A percentile compares a stretch with the other conserved stretches of the same genome.
These are phyloP conservation scores for Eretmocerus hayati DNA, from an alignment of 2,888 invertebrate species.

Conservation along the genomic window DNA sequence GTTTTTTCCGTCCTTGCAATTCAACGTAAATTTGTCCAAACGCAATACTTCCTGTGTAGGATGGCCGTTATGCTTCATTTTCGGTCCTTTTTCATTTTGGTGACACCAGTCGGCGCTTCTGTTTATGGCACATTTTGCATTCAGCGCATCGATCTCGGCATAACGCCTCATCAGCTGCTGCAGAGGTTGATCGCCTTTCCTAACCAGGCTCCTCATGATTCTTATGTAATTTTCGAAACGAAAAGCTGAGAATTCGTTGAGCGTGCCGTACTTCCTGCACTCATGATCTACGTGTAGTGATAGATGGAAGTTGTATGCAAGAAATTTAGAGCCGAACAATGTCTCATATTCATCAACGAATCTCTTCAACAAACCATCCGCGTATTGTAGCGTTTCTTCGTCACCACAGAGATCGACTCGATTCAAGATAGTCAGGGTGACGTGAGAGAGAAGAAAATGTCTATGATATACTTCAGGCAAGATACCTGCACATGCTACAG, in stretches of 20 bases:
- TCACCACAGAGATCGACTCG: neutral
- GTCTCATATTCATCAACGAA: neutral
- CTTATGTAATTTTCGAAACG: neutral
- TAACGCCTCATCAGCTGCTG: neutral
- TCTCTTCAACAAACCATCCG: neutral
- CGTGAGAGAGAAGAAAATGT: neutral
- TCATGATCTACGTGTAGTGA: neutral
- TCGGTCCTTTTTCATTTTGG: too few species aligned
- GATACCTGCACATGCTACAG: neutral
- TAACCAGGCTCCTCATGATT: neutral
- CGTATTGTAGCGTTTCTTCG: neutral
- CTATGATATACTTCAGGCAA: neutral
- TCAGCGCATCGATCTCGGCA: neutral
- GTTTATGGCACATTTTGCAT: too few species aligned
- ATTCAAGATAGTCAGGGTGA: neutral
- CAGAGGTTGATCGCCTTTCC: neutral
- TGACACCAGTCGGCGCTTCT: too few species aligned
- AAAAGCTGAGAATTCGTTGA: conserved; percentile 1
- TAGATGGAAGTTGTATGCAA: neutral
- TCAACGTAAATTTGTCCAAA: too few species aligned
- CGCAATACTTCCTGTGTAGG: too few species aligned
- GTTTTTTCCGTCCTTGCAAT: neutral
- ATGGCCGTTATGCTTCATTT: too few species aligned
- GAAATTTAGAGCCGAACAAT: neutral
- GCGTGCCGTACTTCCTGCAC: neutral